A percentile compares a stretch with the other conserved stretches of the same genome.
These are phyloP conservation scores for Chloromyia formosa DNA, from an alignment of 2,888 invertebrate species.

Conservation along the genomic window DNA sequence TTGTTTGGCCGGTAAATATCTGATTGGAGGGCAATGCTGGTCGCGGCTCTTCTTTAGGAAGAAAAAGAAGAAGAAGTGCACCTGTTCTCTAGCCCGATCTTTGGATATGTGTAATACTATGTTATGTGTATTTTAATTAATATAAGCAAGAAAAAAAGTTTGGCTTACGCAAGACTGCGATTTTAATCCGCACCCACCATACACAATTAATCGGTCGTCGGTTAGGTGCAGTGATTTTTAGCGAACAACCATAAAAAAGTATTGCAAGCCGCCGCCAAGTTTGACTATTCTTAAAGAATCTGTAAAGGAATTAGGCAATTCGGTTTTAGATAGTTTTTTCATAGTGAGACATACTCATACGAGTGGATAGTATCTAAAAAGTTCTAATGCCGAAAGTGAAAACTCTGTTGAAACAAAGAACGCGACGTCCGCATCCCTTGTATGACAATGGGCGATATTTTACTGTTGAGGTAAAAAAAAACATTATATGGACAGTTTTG, in stretches of 20 bases:
- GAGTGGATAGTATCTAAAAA: too few species aligned
- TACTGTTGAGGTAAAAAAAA: conserved; percentile 47
- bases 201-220: not conserved
- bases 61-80: too few species aligned
- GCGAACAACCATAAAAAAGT: not conserved
- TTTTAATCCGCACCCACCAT: not conserved
- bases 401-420: conserved; percentile 48
- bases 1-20: conserved; percentile 31
- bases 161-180: not conserved
- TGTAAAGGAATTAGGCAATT: not conserved
- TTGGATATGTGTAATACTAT: too few species aligned
- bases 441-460: conserved; percentile 47
- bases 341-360: too few species aligned
- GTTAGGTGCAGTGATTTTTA: not conserved
- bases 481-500: too few species aligned
- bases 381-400: conserved; percentile 42
- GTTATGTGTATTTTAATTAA: too few species aligned
- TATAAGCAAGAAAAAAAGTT: not conserved
- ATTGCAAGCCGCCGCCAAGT: too few species aligned
- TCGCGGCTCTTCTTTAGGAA: not conserved
- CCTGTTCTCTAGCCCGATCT: too few species aligned
- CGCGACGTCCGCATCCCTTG: conserved; percentile 50
- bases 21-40: conserved; percentile 5
- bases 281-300: too few species aligned
- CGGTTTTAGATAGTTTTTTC: too few species aligned